Evolutionary conservation across 2,797 vertebrate species (phyloP).

Genomic region (Schizothorax lantsangensis): DNA sequence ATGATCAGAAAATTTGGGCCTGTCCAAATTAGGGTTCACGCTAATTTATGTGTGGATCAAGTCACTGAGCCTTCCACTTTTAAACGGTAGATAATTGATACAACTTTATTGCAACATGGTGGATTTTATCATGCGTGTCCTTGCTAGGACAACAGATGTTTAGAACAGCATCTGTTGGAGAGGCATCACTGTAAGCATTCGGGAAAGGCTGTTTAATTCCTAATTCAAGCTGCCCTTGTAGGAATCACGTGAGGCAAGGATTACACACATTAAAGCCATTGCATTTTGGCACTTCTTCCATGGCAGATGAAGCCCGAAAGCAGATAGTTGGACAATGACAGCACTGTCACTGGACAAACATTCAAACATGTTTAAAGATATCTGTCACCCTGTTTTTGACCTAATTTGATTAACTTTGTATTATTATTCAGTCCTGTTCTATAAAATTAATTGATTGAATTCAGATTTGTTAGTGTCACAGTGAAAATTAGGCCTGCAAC

Average conservation of each 20-base stretch:
- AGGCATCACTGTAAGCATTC: conserved; percentile 46
- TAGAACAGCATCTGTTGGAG: conserved; percentile 20
- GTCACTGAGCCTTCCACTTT: neutral
- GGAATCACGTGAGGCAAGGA: conserved; percentile 51
- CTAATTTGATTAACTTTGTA: neutral
- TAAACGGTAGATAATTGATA: neutral
- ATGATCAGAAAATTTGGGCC: neutral
- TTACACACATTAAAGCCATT: conserved; percentile 54
- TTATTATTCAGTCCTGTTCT: neutral
- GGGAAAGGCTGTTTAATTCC: conserved; percentile 56
- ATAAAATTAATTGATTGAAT: conserved; percentile 47
- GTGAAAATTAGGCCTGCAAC: conserved; percentile 50
- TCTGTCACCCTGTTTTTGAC: conserved; percentile 1
- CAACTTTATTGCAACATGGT: conserved; percentile 4
- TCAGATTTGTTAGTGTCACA: neutral
- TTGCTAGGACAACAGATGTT: conserved; percentile 53
- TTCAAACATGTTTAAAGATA: conserved; percentile 11
- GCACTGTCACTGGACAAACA: neutral
- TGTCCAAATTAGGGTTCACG: neutral
- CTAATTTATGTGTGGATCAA: neutral
- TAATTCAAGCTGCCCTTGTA: conserved; percentile 52
- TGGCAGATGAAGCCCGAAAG: conserved; percentile 49
- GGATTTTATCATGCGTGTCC: conserved; percentile 18
- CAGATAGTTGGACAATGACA: conserved; percentile 51
- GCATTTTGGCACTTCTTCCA: conserved; percentile 51